phyloP scores from a whole-genome alignment of 1,140 invertebrate genomes.

The Bathynomus jamesi region DNA sequence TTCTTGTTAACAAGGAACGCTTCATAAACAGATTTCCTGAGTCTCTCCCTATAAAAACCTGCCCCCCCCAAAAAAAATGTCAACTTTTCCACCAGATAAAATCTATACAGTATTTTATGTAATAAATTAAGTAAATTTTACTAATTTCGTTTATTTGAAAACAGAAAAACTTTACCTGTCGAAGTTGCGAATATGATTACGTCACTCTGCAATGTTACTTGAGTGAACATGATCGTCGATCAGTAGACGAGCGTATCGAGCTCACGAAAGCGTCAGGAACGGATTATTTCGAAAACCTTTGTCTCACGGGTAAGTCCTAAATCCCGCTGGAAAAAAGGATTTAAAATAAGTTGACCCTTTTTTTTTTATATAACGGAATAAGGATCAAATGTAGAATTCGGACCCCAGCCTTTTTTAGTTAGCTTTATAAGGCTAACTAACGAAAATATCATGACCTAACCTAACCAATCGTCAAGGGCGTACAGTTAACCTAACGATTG shows the following conservation, averaged over 20 bases:
- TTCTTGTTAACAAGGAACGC: too few relatives aligned
- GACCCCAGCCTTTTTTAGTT: too few relatives aligned
- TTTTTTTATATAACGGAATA: too few relatives aligned
- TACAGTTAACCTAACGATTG: too few relatives aligned
- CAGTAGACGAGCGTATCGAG: constrained; percentile 65
- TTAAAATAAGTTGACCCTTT: too few relatives aligned
- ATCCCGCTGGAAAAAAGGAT: too few relatives aligned
- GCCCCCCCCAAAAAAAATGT: neutral
- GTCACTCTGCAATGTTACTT: constrained; percentile 81
- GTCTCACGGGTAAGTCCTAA: constrained; percentile 61
- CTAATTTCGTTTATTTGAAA: constrained; percentile 35
- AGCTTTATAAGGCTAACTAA: too few relatives aligned
- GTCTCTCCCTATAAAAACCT: too few relatives aligned
- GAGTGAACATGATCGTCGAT: constrained; percentile 77
- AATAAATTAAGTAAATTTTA: neutral
- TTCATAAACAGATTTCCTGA: too few relatives aligned
- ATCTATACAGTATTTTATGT: neutral
- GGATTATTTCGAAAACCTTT: constrained; percentile 94
- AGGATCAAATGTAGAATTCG: too few relatives aligned
- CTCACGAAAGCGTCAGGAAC: constrained; percentile 81
- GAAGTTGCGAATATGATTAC: constrained; percentile 89
- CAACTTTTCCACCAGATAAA: neutral
- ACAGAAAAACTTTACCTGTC: constrained; percentile 76
- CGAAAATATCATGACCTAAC: too few relatives aligned
- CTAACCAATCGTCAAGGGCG: too few relatives aligned